Evolutionary conservation across 64 coral and sea anemone species (phyloP).

Genomic region (Exaiptasia diaphana): DNA sequence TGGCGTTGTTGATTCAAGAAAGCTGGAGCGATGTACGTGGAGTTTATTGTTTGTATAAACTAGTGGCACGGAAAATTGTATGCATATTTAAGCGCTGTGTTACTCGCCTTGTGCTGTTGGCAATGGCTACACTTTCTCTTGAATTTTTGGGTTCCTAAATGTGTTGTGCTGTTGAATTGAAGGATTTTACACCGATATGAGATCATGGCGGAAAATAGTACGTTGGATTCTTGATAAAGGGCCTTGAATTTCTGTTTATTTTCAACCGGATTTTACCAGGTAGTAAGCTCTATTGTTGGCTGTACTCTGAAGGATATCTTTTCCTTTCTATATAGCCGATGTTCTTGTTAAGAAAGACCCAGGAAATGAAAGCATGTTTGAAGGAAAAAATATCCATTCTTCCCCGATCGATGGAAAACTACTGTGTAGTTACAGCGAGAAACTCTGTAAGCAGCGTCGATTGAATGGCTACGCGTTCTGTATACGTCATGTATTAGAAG

Average conservation of each 20-base stretch:
- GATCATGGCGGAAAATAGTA: constrained; percentile 21
- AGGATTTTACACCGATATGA: constrained; percentile 1
- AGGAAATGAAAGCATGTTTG: constrained; percentile 77
- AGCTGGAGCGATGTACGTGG: constrained; percentile 81
- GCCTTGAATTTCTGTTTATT: constrained; percentile 2
- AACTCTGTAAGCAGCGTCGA: constrained; percentile 97
- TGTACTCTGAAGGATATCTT: constrained; percentile 21
- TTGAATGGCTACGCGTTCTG: constrained; percentile 99
- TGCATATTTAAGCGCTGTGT: constrained; percentile 98
- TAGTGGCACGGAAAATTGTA: constrained; percentile 99
- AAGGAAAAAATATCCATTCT: constrained; percentile 99
- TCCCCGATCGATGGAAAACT: constrained; percentile 97
- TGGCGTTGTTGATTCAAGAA: constrained; percentile 75
- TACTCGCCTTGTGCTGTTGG: constrained; percentile 69
- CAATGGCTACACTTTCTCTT: constrained; percentile 60
- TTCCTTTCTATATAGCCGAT: constrained; percentile 78
- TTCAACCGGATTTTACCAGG: not conserved
- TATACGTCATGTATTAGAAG: constrained; percentile 99
- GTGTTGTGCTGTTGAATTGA: not conserved
- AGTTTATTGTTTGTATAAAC: constrained; percentile 97
- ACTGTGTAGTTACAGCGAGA: constrained; percentile 98
- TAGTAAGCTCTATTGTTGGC: not conserved
- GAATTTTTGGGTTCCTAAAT: not conserved
- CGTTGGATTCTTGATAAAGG: not conserved
- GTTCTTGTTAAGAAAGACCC: constrained; percentile 73